phyloP scores from a whole-genome alignment of 2,113 vertebrate genomes.

The Cyprinus carpio region DNA sequence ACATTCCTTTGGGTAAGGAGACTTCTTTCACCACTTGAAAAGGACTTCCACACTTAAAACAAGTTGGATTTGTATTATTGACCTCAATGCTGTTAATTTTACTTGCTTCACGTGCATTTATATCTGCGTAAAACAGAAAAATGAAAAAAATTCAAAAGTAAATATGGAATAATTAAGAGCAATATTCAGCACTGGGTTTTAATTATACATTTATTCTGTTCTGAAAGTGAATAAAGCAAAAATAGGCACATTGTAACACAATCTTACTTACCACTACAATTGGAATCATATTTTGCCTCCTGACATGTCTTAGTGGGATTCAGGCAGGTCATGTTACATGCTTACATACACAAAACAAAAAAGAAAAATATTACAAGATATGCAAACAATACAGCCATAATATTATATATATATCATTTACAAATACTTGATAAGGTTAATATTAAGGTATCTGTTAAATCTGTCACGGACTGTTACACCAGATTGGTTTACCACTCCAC shows the following conservation, averaged over 20 bases:
- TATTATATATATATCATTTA: no score
- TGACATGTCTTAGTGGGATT: fast-evolving
- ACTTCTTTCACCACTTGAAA: fast-evolving
- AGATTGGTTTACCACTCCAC: not conserved
- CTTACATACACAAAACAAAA: not conserved
- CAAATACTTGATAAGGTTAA: no score
- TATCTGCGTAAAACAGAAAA: not conserved
- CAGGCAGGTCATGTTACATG: not conserved
- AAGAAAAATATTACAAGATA: not conserved
- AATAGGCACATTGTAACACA: not conserved
- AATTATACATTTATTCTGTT: not conserved
- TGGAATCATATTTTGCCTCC: fast-evolving
- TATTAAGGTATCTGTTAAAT: no score
- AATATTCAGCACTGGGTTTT: not conserved
- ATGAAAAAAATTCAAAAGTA: no score
- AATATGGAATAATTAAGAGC: not conserved
- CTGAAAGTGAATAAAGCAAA: not conserved
- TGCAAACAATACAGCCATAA: not conserved
- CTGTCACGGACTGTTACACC: no score
- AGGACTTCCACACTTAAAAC: conserved; percentile 56
- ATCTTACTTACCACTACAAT: conserved; percentile 45
- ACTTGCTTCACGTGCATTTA: not conserved
- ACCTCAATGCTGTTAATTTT: conserved; percentile 4
- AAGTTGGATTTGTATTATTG: fast-evolving
- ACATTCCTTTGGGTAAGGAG: fast-evolving